phyloP scores from a whole-genome alignment of 2,888 invertebrate genomes.

The Lasioglossum morio region DNA sequence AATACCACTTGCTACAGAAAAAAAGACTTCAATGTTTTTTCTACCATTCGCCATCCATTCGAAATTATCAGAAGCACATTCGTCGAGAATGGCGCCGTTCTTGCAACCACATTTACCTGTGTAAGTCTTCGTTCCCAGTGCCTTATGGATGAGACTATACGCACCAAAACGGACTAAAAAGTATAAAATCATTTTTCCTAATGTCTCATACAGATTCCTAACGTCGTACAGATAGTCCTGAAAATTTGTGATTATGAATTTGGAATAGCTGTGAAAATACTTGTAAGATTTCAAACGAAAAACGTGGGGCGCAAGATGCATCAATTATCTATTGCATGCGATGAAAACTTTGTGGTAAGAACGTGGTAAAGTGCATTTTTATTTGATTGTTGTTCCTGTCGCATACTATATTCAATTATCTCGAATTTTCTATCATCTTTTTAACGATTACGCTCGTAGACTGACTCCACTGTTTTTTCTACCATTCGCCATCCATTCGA shows the following conservation, averaged over 20 bases:
- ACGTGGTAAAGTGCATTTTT: neutral
- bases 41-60: neutral
- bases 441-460: neutral
- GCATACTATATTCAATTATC: neutral
- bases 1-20: too few relatives aligned
- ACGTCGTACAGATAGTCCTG: too few relatives aligned
- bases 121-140: neutral
- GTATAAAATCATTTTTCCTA: too few relatives aligned
- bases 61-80: neutral
- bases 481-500: neutral
- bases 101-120: neutral
- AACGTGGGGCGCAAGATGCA: too few relatives aligned
- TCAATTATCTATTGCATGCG: too few relatives aligned
- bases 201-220: too few relatives aligned
- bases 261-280: too few relatives aligned
- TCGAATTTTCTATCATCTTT: neutral
- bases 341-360: too few relatives aligned
- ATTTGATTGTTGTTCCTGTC: neutral
- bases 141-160: constrained; percentile 11
- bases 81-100: neutral
- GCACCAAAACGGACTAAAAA: too few relatives aligned
- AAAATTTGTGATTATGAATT: too few relatives aligned
- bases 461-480: neutral
- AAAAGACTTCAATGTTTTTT: neutral
- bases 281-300: too few relatives aligned